These are phyloP conservation scores for Pogonomyrmex californicus DNA, from an alignment of 1,140 invertebrate species.

Conservation along the genomic window DNA sequence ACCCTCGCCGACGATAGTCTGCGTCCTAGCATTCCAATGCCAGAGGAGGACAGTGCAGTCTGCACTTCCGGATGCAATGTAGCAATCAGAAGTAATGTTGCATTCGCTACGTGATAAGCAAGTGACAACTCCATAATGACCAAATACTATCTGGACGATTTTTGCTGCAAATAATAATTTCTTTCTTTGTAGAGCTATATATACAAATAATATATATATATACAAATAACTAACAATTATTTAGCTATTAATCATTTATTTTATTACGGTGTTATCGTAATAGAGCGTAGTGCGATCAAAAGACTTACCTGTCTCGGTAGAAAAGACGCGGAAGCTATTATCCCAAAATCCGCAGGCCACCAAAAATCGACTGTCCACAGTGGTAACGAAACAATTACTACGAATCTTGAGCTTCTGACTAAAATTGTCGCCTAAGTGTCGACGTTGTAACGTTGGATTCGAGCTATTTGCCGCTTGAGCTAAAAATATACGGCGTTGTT, in stretches of 20 bases:
- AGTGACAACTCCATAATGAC: conserved; percentile 99
- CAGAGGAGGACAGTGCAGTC: conserved; percentile 99
- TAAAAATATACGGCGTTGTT: conserved; percentile 78
- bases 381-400: conserved; percentile 98
- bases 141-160: conserved; percentile 99
- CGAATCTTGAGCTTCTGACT: conserved; percentile 97
- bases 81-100: conserved; percentile 99
- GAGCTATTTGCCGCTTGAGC: conserved; percentile 90
- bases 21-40: conserved; percentile 99
- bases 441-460: conserved; percentile 89
- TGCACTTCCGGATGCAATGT: conserved; percentile 98
- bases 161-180: conserved; percentile 90
- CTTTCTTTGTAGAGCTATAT: neutral
- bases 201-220: neutral
- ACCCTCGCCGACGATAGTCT: conserved; percentile 98
- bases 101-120: conserved; percentile 98
- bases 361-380: conserved; percentile 98
- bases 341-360: conserved; percentile 99
- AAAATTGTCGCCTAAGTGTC: conserved; percentile 98
- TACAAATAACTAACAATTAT: neutral
- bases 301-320: conserved; percentile 95
- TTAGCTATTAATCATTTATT: neutral
- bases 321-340: conserved; percentile 99
- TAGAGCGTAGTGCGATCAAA: neutral
- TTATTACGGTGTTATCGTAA: neutral